Percentiles rank a stretch among this genome's conserved stretches.
Evolutionary conservation across 2,888 invertebrate genomes (phyloP).

Genomic region (Caenorhabditis sp.): DNA sequence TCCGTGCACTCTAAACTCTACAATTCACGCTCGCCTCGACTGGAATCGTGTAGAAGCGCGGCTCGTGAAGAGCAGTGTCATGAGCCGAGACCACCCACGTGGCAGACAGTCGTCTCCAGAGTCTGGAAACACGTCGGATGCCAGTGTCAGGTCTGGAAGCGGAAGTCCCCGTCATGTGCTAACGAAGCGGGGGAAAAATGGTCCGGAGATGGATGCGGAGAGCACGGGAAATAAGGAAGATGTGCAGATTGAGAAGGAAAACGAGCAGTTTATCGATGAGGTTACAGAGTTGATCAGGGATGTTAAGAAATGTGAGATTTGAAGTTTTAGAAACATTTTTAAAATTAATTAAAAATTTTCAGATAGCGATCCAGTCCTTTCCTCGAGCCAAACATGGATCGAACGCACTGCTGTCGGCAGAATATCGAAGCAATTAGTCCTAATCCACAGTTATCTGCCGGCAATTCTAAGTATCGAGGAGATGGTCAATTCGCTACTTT

Average conservation of each 20-base stretch:
- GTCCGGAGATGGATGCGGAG: not conserved
- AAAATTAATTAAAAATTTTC: not conserved
- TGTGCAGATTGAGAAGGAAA: constrained; percentile 23
- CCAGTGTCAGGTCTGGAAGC: not conserved
- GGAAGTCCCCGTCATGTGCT: not conserved
- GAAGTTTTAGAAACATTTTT: not conserved
- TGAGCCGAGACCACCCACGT: not conserved
- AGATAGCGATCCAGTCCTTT: constrained; percentile 42
- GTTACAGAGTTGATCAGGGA: constrained; percentile 35
- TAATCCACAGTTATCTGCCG: constrained; percentile 46
- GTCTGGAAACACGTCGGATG: not conserved
- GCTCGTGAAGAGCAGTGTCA: not conserved
- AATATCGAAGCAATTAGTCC: constrained; percentile 20
- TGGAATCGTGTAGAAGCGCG: constrained; percentile 34
- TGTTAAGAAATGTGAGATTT: constrained; percentile 43
- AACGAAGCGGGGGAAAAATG: not conserved
- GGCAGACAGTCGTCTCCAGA: not conserved
- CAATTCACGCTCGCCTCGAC: constrained; percentile 21
- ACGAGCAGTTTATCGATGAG: constrained; percentile 43
- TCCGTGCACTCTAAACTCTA: constrained; percentile 12
- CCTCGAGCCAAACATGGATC: constrained; percentile 42
- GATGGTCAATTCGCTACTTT: constrained; percentile 38
- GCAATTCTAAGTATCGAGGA: constrained; percentile 26
- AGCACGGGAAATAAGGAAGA: not conserved
- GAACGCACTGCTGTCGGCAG: constrained; percentile 15